Base-by-base conservation (phyloP, 2,888 invertebrate genomes). In the Camptogramma bilineatum region DNA sequence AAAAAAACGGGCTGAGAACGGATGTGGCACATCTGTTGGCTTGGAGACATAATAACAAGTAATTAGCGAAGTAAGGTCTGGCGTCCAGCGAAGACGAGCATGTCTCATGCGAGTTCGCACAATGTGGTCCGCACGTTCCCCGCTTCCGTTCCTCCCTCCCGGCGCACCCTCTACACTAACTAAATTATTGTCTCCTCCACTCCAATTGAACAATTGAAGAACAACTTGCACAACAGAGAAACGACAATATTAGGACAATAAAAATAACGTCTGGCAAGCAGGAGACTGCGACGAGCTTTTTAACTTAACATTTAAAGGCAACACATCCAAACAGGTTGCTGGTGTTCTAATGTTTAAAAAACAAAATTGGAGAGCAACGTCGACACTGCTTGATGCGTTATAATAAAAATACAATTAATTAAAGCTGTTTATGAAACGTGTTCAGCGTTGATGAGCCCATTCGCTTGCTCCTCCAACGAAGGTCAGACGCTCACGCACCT, bases 11-110 rank as follows among this genome's bases (percentile, higher is more conserved):
- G 73, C 82, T 77, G 77, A 67, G 80, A 87, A 78, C 92, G 93
- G 93, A 93, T 93, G 93, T 90, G 81, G 85, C 87, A 88, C 93
- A 93, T 92, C 87, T 92, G 93, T 86, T 88, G 84, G 76, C 78
- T 83, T 82, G 85, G 86, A 85, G 88, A 86, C 88, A 87, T 86
- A 88, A 89, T 90, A 87, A 88, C 83, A 83, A 86, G 88, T 88
- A 91, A 92, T 92, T 92, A 91, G 88, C 86, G 77, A 86, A 85
- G 81, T 82, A 84, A 83, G 81, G 53, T 81, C 77, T 74, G 79
- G 63, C 73, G 80, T 79, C 81, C 80, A 80, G 79, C 68, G 71
- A 64, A 77, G 77, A 67, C 72, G 69, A 52, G 57, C 73, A 73
- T 73, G 70, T 63, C 53, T 52, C 39, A 31, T 59, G 58, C 79